Conservation (phyloP, 2,888 invertebrate genomes). For the Caenorhabditis sulstoni region DNA sequence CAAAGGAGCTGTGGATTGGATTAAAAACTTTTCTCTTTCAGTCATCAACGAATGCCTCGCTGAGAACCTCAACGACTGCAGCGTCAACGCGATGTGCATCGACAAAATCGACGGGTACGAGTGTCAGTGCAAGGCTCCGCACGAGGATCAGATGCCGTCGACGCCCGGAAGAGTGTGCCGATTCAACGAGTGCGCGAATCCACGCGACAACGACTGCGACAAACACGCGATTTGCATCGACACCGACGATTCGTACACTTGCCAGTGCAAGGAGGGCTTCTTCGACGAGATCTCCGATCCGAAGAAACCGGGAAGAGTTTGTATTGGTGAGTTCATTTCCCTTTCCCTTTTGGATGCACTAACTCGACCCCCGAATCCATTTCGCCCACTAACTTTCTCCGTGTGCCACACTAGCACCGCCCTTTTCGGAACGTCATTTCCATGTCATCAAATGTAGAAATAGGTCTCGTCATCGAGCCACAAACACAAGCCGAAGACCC, state of each 20-base stretch:
- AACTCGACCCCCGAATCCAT: background rate
- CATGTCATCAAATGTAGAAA: constrained; percentile 45
- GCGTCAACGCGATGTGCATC: constrained; percentile 76
- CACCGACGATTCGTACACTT: constrained; percentile 76
- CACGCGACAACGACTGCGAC: constrained; percentile 72
- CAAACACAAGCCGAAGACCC: constrained; percentile 56
- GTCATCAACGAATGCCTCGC: constrained; percentile 74
- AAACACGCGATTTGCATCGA: constrained; percentile 79
- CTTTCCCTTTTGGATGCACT: background rate
- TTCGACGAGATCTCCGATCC: constrained; percentile 73
- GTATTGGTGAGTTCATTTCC: constrained; percentile 65
- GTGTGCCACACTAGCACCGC: constrained; percentile 52
- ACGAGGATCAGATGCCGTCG: constrained; percentile 66
- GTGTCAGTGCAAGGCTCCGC: constrained; percentile 74
- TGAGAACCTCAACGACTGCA: constrained; percentile 73
- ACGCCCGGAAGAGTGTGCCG: constrained; percentile 71
- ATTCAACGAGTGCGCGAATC: constrained; percentile 70
- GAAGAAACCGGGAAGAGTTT: constrained; percentile 71
- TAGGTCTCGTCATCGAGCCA: constrained; percentile 66
- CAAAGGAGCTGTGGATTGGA: too few relatives aligned
- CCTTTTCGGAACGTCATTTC: background rate
- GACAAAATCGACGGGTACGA: constrained; percentile 78
- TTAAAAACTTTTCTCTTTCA: constrained; percentile 59
- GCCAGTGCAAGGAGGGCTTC: constrained; percentile 76
- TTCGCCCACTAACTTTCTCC: constrained; percentile 8